Evolutionary conservation across 1,140 invertebrate species (phyloP).

Genomic region (Trichonephila inaurata): DNA sequence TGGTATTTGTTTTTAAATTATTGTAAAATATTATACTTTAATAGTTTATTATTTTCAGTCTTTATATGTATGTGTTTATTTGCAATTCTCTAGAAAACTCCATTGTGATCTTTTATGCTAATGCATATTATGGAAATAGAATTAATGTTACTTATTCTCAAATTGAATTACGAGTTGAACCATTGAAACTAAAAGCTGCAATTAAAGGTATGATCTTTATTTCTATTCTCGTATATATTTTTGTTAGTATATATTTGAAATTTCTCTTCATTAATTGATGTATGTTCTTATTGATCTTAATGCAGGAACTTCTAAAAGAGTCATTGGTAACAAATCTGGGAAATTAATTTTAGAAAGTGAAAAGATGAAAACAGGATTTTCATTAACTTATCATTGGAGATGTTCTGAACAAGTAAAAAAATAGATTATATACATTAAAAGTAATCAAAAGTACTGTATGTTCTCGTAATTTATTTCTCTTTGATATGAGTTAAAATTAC

Average conservation of each 20-base stretch:
- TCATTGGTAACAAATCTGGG: slow-evolving; percentile 67
- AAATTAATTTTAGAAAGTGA: slow-evolving; percentile 66
- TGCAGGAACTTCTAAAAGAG: slow-evolving; percentile 54
- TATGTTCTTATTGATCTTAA: neutral
- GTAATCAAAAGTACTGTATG: too few relatives aligned
- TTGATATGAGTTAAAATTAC: too few relatives aligned
- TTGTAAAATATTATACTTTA: too few relatives aligned
- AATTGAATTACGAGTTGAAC: slow-evolving; percentile 59
- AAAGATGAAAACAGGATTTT: slow-evolving; percentile 33
- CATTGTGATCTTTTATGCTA: slow-evolving; percentile 54
- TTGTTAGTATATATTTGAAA: neutral
- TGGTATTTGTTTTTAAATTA: too few relatives aligned
- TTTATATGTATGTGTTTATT: neutral
- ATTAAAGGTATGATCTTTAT: slow-evolving; percentile 58
- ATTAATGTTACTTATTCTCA: slow-evolving; percentile 58
- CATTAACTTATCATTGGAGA: slow-evolving; percentile 78
- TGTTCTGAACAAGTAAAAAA: slow-evolving; percentile 74
- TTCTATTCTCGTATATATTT: neutral
- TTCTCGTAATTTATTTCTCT: too few relatives aligned
- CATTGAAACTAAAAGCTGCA: slow-evolving; percentile 37
- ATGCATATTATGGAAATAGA: slow-evolving; percentile 66
- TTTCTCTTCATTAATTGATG: neutral
- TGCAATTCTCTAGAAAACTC: slow-evolving; percentile 53
- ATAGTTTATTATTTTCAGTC: too few relatives aligned
- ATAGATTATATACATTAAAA: too few relatives aligned